A percentile compares a stretch with the other conserved stretches of the same genome.
phyloP scores from a whole-genome alignment of 2,797 vertebrate genomes.

The Cryptoblepharus egeriae region DNA sequence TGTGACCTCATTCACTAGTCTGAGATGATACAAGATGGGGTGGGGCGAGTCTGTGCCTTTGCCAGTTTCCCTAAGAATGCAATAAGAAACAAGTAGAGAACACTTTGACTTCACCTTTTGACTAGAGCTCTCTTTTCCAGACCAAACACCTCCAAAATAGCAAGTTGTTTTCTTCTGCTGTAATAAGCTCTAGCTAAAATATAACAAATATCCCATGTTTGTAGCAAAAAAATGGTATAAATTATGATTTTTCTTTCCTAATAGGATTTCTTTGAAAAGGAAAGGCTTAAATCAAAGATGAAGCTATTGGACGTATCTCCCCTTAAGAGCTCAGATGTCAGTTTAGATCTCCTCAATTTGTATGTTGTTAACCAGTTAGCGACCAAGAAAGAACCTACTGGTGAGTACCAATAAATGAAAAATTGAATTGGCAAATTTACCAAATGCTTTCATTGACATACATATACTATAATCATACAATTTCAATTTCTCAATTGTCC shows the following conservation, averaged over 20 bases:
- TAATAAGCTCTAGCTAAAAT: background rate
- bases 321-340: conserved; percentile 70
- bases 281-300: conserved; percentile 79
- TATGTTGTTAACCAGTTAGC: conserved; percentile 93
- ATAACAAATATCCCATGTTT: background rate
- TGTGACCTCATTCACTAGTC: background rate
- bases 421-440: conserved; percentile 23
- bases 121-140: background rate
- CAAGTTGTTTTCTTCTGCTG: background rate
- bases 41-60: background rate
- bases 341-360: conserved; percentile 89
- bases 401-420: conserved; percentile 72
- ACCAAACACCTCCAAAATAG: background rate
- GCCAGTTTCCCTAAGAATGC: background rate
- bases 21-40: background rate
- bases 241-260: background rate
- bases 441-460: conserved; percentile 18
- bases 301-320: conserved; percentile 70
- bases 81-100: background rate
- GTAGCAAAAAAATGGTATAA: too few relatives aligned
- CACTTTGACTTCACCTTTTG: background rate
- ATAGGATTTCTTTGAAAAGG: conserved; percentile 83
- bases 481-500: background rate
- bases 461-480: conserved; percentile 10
- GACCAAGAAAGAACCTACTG: conserved; percentile 79